Base-by-base conservation (phyloP, 2,797 vertebrate genomes). In the Hephaestus fuliginosus region DNA sequence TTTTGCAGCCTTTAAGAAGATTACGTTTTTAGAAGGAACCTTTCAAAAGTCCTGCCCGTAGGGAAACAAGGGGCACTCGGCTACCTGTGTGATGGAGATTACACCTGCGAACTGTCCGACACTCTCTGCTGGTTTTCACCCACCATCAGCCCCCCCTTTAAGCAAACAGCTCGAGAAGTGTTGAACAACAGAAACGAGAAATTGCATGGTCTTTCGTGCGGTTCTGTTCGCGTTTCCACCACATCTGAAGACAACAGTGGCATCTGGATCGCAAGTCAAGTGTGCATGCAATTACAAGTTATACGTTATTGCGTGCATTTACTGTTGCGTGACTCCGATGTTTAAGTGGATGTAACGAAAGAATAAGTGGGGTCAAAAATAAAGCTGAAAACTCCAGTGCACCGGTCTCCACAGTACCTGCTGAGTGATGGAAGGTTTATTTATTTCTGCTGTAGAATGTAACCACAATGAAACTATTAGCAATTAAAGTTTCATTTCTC, bases 31-130 rank as follows among this genome's bases (percentile, higher is more conserved):
- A 65, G 28, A 25, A 56, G 39, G 13, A 69, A 53, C 11, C 17
- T 60, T 69, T 75, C 22, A 60, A 71, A 68, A 71, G n/a, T 56
- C 22, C 33, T 46, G 52, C 7, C 25, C n/a, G 44, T 20, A 64
- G n/a, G 22, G 43, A 62, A 85, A 51, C 5, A n/a, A 15, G 70
- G 25, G 25, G 20, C 14, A 53, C 11, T n/a, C 46, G 28, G 13
- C 57, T 76, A 39, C 62, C 33, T 60, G 49, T 67, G 33, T 74
- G 28, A 76, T 64, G 14, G 22, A 51, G 33, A 9, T 52, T 33
- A 7, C 25, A 48, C 9, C 48, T 63, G 10, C 14, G 41, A 73
- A 74, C 41, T 84, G 51, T 13, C 13, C 3, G 44, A 56, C 25
- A 57, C 28, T 56, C 5, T 46, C 0, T 1, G 5, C 22, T 60